A percentile compares a stretch with the other conserved stretches of the same genome.
Conservation (phyloP, 2,113 vertebrate species). For the Taxidea taxus region DNA sequence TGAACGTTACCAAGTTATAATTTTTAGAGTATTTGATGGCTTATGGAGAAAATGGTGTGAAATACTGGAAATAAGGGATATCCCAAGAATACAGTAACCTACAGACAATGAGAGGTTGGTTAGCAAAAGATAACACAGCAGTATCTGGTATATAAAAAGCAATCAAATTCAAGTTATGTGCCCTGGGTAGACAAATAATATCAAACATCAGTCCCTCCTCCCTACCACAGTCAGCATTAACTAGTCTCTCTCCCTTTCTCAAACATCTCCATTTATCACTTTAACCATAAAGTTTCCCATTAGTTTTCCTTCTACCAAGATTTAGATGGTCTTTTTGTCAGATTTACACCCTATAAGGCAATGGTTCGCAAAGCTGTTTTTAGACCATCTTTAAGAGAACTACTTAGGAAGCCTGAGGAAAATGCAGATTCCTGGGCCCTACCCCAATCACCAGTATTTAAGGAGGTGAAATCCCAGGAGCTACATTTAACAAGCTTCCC, state of each 20-base stretch:
- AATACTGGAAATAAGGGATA: not conserved
- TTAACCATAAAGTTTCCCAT: not conserved
- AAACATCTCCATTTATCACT: not conserved
- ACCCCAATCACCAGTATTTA: not conserved
- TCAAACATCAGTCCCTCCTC: not conserved
- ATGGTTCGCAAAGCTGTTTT: not conserved
- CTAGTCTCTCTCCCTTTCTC: not conserved
- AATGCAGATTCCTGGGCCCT: not conserved
- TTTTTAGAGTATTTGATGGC: not conserved
- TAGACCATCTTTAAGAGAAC: not conserved
- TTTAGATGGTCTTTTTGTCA: not conserved
- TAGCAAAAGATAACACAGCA: not conserved
- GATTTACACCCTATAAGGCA: not conserved
- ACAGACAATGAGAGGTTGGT: not conserved
- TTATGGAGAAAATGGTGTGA: not conserved
- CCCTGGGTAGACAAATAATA: not conserved
- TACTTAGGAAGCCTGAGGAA: not conserved
- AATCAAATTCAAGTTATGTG: not conserved
- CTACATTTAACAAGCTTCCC: not conserved
- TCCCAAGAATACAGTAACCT: not conserved
- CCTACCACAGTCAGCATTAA: not conserved
- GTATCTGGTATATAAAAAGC: not conserved
- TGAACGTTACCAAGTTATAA: not conserved
- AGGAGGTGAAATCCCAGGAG: not conserved
- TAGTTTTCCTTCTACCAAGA: not conserved